These are phyloP conservation scores for Notodonta dromedarius DNA, from an alignment of 2,888 invertebrate genomes.

Conservation along the genomic window DNA sequence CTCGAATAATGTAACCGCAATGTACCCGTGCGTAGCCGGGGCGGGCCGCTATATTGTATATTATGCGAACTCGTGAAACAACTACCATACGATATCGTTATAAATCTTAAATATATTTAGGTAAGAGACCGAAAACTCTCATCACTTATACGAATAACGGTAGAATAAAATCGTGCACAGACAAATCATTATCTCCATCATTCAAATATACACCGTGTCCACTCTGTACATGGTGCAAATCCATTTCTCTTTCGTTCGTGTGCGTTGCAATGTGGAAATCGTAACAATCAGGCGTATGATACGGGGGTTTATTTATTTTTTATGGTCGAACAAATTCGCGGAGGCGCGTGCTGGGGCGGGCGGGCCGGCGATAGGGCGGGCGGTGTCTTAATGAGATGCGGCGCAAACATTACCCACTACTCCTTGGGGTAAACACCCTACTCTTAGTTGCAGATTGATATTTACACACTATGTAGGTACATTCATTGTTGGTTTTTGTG, in stretches of 20 bases:
- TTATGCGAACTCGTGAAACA: too few species aligned
- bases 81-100: too few species aligned
- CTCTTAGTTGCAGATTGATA: slow-evolving; percentile 34
- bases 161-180: background rate
- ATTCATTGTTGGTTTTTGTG: slow-evolving; percentile 37
- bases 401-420: slow-evolving; percentile 64
- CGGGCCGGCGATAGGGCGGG: slow-evolving; percentile 27
- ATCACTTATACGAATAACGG: background rate
- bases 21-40: too few species aligned
- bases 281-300: slow-evolving; percentile 42
- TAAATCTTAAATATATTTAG: too few species aligned
- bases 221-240: rapidly evolving
- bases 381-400: slow-evolving; percentile 74
- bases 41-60: too few species aligned
- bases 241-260: background rate
- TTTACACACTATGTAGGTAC: slow-evolving; percentile 35
- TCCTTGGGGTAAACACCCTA: slow-evolving; percentile 58
- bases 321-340: slow-evolving; percentile 65
- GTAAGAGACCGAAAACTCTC: too few species aligned
- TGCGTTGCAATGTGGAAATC: slow-evolving; percentile 29
- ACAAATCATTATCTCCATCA: background rate
- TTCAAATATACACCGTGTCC: background rate
- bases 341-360: slow-evolving; percentile 25
- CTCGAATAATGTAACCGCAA: too few species aligned
- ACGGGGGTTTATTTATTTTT: slow-evolving; percentile 67